Base-by-base conservation (phyloP, 2,888 invertebrate genomes). In the Heliconius hortense region DNA sequence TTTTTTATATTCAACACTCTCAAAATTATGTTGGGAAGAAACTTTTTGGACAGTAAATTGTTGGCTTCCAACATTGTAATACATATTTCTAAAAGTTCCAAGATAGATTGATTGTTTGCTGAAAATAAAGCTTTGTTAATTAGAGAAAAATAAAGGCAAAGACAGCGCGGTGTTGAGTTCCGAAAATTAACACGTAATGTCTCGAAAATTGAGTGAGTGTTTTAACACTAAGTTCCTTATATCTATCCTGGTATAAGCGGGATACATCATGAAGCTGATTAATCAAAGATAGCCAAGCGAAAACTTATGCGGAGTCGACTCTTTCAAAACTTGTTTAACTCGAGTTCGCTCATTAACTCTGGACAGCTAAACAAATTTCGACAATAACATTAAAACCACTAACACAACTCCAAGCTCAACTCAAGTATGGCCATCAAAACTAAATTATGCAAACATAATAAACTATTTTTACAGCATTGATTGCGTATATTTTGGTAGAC, bases 61-160 rank as follows among this genome's bases (percentile, higher is more conserved):
- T 89, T 87, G 0, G 85, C 82, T 68, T 85, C 85, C 0, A 90
- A 67, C 0, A 85, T 79, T 21, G 81, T 59, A 43, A 88, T 21
- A 15, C 90, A 70, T 0, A 86, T 82, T 10, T 85, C 82, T 0
- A 85, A 75, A 66, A 91, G 78, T 3, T 89, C 86, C 10, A 88
- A 73, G 1, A 86, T 87, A 0, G 87, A 83, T 18, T 83, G 81
- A 62, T 80, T 82, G 0, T 80, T 80, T 0, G 81, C 91, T 91
- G 82, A 75, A 90, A 90, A 43, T 67, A 80, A 75, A 53, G 56
- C 56, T 56, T 56, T 48, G 7, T 48, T 48, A 48, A 48, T 48
- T 18, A 48, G 2, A 48, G 7, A 21, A 48, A 48, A 7, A 56
- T 56, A 56, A 56, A 56, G 3, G 21, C n/a, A n/a, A n/a, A 21